phyloP scores from a whole-genome alignment of 2,797 vertebrate species.

The Crotalus adamanteus region DNA sequence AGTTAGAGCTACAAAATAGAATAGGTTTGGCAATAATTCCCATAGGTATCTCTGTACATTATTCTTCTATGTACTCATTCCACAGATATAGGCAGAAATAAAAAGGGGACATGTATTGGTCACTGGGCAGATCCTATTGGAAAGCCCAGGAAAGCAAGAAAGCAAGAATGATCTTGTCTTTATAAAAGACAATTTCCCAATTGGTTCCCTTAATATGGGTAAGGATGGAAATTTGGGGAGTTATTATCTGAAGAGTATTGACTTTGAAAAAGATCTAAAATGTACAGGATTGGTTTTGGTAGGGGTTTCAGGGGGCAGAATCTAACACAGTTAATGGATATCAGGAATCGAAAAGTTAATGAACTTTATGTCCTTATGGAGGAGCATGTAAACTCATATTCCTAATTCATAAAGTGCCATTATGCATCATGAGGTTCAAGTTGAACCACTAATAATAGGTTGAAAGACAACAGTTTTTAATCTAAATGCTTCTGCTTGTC shows the following conservation, averaged over 20 bases:
- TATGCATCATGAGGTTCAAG: not conserved
- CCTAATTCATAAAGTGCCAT: not conserved
- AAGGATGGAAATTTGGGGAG: not conserved
- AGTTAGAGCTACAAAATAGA: not conserved
- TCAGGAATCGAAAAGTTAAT: not conserved
- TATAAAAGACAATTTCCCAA: not conserved
- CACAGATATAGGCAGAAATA: not conserved
- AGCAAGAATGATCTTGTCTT: not conserved
- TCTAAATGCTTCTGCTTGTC: not conserved
- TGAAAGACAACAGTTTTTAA: not conserved
- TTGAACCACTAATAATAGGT: not conserved
- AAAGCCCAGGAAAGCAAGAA: not conserved
- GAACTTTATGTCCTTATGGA: not conserved
- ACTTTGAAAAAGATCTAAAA: not conserved
- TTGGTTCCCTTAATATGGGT: not conserved
- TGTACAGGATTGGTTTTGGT: not conserved
- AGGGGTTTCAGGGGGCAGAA: not conserved
- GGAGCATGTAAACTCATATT: not conserved
- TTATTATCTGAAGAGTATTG: not conserved
- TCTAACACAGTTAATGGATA: not conserved
- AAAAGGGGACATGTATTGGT: not conserved
- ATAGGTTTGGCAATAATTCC: not conserved
- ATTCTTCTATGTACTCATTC: not conserved
- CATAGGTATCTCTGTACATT: not conserved
- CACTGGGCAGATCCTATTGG: not conserved